Base-by-base conservation (phyloP, 2,797 vertebrate genomes). In the Catharus ustulatus region DNA sequence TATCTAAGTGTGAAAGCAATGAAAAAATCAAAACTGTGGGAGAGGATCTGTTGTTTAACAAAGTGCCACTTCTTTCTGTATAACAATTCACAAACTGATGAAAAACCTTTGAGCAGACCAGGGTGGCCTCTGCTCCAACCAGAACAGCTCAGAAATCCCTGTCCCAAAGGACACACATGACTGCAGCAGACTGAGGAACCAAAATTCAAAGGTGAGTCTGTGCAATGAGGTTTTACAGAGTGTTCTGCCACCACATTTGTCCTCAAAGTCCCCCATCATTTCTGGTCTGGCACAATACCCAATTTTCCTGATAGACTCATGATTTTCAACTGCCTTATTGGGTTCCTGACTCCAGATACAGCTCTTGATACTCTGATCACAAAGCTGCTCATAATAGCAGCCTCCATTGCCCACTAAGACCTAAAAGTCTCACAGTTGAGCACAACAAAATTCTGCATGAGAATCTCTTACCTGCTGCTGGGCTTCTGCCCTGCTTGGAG, bases 271-370 rank as follows among this genome's bases (percentile, higher is more conserved):
- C 32, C 13, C 3, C 52, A 38, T 15, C 0, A 0, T 8, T 84
- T 88, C 76, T 86, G 57, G 6, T 42, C 51, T 73, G 75, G 19
- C 22, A 61, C 45, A 66, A 54, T 5, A 61, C 2, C 3, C 58
- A 36, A 0, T 12, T 64, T 23, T 49, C 43, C 55, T 49, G 34
- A 23, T 9, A 68, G 32, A 49, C 4, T 64, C 5, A 0, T 20
- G 4, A 36, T 66, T 73, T 73, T 16, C 42, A 34, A n/a, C 34
- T 27, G 7, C 2, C 57, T 32, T 38, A 23, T 16, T 64, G 18
- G 21, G 11, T 43, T 77, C n/a, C 22, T 73, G 27, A 43, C 26
- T 74, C 34, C 72, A 67, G 20, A 11, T 13, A 20, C 9, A n/a
- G 2, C 30, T 62, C 30, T 13, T 42, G 29, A 26, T 22, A 15